Percentiles rank a stretch among this genome's conserved stretches.
phyloP scores from a whole-genome alignment of 2,113 vertebrate genomes.

The Chaetops frenatus region DNA sequence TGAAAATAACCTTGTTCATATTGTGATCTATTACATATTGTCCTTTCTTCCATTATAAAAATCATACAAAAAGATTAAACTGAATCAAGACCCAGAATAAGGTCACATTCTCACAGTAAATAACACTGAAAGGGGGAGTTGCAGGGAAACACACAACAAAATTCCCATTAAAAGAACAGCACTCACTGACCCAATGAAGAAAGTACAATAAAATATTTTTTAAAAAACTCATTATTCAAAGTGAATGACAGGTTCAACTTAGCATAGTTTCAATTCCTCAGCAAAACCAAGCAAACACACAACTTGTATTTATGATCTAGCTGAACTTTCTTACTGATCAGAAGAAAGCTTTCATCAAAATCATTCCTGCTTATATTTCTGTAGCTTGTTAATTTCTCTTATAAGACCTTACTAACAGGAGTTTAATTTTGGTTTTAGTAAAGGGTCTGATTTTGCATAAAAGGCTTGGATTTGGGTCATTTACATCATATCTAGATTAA shows the following conservation, averaged over 20 bases:
- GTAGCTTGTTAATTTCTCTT: not conserved
- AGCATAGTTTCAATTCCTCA: not conserved
- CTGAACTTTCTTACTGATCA: not conserved
- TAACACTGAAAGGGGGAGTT: too few species aligned
- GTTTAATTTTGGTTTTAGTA: not conserved
- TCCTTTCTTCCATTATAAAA: not conserved
- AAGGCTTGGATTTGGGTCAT: not conserved
- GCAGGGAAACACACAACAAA: not conserved
- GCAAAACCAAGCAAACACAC: not conserved
- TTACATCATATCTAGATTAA: not conserved
- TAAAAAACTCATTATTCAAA: not conserved
- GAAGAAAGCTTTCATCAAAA: not conserved
- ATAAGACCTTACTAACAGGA: not conserved
- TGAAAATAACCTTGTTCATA: not conserved
- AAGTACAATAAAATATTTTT: not conserved
- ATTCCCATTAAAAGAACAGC: not conserved
- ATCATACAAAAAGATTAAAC: not conserved
- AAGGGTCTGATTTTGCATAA: not conserved
- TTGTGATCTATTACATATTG: not conserved
- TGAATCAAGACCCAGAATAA: not conserved
- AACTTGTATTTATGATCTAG: not conserved
- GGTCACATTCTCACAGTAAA: not conserved
- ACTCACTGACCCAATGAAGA: not conserved
- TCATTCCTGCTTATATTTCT: not conserved
- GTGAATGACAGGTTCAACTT: not conserved